phyloP scores from a whole-genome alignment of 2,797 vertebrate genomes.

The Poeciliopsis gracilis region DNA sequence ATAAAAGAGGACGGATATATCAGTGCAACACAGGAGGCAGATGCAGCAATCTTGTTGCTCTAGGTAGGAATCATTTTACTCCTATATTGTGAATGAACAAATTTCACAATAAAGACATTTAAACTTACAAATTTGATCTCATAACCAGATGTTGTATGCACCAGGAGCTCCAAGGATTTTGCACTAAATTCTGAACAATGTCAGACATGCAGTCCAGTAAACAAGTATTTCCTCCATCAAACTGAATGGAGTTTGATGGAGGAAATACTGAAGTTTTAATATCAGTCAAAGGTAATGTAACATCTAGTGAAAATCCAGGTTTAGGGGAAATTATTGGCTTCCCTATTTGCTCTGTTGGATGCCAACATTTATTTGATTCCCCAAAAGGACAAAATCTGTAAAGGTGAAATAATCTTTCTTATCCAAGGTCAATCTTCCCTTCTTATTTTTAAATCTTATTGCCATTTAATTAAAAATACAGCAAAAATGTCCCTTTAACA shows the following conservation, averaged over 20 bases:
- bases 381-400: neutral
- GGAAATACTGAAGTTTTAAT: neutral
- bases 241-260: too few species aligned
- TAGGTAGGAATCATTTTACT: conserved; percentile 38
- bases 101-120: neutral
- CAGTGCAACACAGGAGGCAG: conserved; percentile 7
- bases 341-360: neutral
- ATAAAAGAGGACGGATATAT: conserved; percentile 57
- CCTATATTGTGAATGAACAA: neutral
- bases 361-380: neutral
- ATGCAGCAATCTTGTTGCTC: neutral
- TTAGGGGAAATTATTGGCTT: neutral
- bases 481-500: neutral
- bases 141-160: neutral
- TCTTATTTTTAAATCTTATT: neutral
- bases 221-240: neutral
- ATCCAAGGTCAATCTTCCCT: neutral
- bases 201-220: neutral
- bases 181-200: neutral
- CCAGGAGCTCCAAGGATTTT: neutral
- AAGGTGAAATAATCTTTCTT: neutral
- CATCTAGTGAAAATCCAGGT: neutral
- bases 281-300: neutral
- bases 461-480: neutral
- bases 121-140: neutral